Evolutionary conservation across 2,888 invertebrate species (phyloP), one percentile per base, ranked within the genome.

Genomic region (Cantharis lateralis): DNA sequence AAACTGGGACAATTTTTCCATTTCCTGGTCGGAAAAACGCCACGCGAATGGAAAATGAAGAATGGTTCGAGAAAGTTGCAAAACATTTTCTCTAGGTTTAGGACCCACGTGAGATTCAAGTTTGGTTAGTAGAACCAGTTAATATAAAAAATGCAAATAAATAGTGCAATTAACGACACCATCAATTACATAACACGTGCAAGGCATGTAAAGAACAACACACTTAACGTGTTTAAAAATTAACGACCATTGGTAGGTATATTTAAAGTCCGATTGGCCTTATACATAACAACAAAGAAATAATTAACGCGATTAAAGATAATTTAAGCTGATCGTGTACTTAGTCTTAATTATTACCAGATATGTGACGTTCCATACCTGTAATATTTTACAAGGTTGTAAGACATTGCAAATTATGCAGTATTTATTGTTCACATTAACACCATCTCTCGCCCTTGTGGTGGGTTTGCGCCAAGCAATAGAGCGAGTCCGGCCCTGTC

Each of bases 231-330:
- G 75, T 78, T 78, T 72, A 64, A 71, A 75, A 68, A 75, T 26
- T 78, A 75, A 78, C 70, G 75, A 68, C 70, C 72, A 64, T 71
- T 15, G 28, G 16, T 75, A 71, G 24, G 68, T 62, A 72, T 66
- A 70, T 71, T 70, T 75, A 72, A 77, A 74, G 72, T 73, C 20
- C 62, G 70, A 63, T 69, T 75, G 78, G 64, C 78, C 78, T 78
- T 75, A 75, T 72, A 71, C 62, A 68, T 70, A 79, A 80, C 18
- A 18, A 66, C 80, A 79, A 80, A 80, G 79, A 78, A 80, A 77
- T 79, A 80, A 80, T 80, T 80, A 80, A 78, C 79, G 76, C 64
- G 79, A 80, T 80, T 80, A 79, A 77, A 70, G 75, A 79, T 77
- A 78, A 79, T 78, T 76, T 77, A 76, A 79, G 78, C 75, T 77